Evolutionary conservation across 2,113 vertebrate species (phyloP).

Genomic region (Corythaeola cristata): DNA sequence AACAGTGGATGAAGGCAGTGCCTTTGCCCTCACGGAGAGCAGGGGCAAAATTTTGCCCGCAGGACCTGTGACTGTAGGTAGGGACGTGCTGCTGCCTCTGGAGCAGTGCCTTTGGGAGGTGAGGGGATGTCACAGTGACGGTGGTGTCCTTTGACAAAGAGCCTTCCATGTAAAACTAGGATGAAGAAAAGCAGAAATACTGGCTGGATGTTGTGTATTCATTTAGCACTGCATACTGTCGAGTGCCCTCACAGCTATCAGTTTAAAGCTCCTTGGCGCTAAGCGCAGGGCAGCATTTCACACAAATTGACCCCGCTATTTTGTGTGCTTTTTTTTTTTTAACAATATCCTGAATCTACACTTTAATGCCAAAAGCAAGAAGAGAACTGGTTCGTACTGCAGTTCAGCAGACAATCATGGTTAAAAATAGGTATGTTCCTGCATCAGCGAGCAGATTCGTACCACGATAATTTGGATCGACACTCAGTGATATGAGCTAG

Average conservation of each 20-base stretch:
- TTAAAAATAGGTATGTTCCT: constrained; percentile 35
- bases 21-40: background rate
- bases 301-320: background rate
- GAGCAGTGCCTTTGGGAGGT: background rate
- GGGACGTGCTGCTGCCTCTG: background rate
- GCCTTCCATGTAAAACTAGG: background rate
- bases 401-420: background rate
- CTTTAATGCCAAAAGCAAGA: background rate
- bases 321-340: background rate
- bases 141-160: background rate
- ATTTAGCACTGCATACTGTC: background rate
- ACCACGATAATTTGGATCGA: background rate
- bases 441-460: background rate
- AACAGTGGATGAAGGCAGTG: background rate
- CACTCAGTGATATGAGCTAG: background rate
- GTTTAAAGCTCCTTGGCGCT: background rate
- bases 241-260: background rate
- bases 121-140: background rate
- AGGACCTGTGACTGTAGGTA: background rate
- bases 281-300: background rate
- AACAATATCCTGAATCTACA: background rate
- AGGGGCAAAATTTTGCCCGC: background rate
- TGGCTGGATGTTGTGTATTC: background rate
- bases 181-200: background rate
- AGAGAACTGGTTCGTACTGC: background rate